Conservation (phyloP, 2,797 vertebrate species). For the Eulemur rubriventer region DNA sequence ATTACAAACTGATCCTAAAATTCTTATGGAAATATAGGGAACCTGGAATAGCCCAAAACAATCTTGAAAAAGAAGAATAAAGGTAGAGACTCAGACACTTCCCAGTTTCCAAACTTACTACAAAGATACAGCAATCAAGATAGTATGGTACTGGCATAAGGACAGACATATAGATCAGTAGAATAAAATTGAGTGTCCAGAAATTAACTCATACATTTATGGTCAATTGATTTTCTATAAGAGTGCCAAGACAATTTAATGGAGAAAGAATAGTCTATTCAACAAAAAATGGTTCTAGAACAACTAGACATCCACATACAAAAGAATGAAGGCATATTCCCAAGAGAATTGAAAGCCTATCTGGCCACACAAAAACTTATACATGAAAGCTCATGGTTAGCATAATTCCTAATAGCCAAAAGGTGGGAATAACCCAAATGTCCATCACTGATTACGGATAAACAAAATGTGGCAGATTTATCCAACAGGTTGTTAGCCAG, state of each 20-base stretch:
- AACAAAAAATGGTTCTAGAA: not conserved
- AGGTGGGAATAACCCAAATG: not conserved
- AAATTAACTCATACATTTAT: not conserved
- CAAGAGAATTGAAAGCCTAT: not conserved
- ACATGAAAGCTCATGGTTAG: not conserved
- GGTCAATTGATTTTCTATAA: not conserved
- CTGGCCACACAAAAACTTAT: not conserved
- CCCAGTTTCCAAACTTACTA: not conserved
- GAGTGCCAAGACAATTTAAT: not conserved
- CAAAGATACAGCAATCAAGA: not conserved
- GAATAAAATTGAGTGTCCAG: not conserved
- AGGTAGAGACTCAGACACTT: not conserved
- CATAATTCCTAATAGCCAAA: not conserved
- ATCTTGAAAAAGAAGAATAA: not conserved
- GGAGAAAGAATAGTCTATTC: not conserved
- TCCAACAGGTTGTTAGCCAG: not conserved
- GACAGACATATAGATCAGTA: not conserved
- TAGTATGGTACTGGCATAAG: not conserved
- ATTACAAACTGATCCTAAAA: not conserved
- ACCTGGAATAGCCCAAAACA: not conserved
- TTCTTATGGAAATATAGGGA: not conserved
- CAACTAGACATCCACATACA: not conserved
- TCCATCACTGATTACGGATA: not conserved
- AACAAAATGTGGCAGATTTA: not conserved
- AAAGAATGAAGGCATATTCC: not conserved